Evolutionary conservation across 2,797 vertebrate species (phyloP).

Genomic region (Mastacembelus armatus): DNA sequence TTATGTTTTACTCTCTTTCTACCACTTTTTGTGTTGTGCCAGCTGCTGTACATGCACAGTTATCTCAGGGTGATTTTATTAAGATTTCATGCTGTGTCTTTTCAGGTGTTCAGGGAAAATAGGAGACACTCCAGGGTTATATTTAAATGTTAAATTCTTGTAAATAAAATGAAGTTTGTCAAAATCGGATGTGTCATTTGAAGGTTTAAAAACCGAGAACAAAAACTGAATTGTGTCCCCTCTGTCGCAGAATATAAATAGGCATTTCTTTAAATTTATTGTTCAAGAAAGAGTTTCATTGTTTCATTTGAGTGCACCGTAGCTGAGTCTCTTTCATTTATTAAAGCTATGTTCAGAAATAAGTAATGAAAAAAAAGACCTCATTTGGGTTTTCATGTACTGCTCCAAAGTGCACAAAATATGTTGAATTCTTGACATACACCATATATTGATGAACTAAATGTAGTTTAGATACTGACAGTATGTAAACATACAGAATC

Average conservation of each 20-base stretch:
- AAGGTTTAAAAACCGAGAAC: conserved; percentile 10
- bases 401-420: not conserved
- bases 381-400: not conserved
- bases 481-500: not conserved
- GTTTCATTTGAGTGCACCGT: conserved; percentile 19
- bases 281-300: conserved; percentile 24
- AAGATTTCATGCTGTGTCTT: conserved; percentile 18
- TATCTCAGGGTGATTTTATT: conserved; percentile 20
- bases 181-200: conserved; percentile 16
- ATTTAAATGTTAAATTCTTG: conserved; percentile 7
- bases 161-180: conserved; percentile 17
- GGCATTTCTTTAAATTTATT: conserved; percentile 31
- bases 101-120: conserved; percentile 14
- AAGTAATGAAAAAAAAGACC: not conserved
- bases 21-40: not conserved
- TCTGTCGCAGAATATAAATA: too few relatives aligned
- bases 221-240: too few relatives aligned
- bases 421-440: not conserved
- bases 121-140: conserved; percentile 3
- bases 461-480: not conserved
- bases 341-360: conserved; percentile 3
- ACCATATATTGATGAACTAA: not conserved
- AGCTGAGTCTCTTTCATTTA: not conserved
- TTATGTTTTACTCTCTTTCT: not conserved
- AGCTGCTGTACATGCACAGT: conserved; percentile 1